Conservation (phyloP, 2,888 invertebrate genomes). For the Drosophila borealis region DNA sequence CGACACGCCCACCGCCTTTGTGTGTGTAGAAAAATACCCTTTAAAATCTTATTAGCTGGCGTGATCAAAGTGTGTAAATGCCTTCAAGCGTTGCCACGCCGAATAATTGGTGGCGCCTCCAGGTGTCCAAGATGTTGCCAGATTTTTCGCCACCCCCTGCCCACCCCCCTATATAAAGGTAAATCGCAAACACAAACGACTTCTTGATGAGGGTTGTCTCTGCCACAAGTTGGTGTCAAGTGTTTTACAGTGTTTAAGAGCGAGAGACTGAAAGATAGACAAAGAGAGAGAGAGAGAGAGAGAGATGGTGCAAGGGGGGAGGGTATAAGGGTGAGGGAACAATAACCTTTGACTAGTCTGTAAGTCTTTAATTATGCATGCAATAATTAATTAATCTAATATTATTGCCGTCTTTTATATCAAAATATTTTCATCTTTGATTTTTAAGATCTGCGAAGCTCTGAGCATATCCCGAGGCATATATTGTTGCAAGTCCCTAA, state of each 20-base stretch:
- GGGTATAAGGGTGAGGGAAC: not conserved
- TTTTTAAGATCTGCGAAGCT: too few relatives aligned
- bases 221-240: constrained; percentile 22
- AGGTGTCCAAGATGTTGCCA: constrained; percentile 46
- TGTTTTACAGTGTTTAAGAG: constrained; percentile 11
- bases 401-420: not conserved
- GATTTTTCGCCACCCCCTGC: not conserved
- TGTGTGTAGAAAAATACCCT: constrained; percentile 36
- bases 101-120: constrained; percentile 37
- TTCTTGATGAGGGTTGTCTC: constrained; percentile 55
- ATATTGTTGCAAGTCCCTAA: too few relatives aligned
- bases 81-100: constrained; percentile 22
- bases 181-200: constrained; percentile 41
- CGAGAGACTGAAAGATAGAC: not conserved
- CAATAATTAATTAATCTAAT: constrained; percentile 1
- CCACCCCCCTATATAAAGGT: not conserved
- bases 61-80: constrained; percentile 60
- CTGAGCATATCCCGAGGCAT: too few relatives aligned
- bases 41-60: constrained; percentile 69
- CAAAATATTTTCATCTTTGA: too few relatives aligned
- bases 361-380: not conserved
- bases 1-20: constrained; percentile 20
- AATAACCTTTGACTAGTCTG: not conserved
- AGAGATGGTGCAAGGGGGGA: not conserved
- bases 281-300: not conserved